phyloP scores from a whole-genome alignment of 2,113 vertebrate species.

The Sinocyclocheilus maitianheensis region DNA sequence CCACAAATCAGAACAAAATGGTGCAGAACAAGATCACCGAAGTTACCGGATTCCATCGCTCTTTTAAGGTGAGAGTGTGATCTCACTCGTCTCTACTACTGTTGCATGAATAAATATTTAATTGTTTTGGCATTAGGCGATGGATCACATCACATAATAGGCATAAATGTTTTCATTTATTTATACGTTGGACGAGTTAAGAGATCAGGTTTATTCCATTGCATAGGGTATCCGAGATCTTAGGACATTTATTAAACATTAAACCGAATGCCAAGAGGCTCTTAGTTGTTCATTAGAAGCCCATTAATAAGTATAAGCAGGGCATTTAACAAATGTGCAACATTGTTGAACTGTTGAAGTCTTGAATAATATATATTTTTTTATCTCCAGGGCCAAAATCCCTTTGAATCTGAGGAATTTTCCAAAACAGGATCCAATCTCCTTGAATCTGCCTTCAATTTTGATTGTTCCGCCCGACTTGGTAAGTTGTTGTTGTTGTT shows the following conservation, averaged over 20 bases:
- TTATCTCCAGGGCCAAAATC: constrained; percentile 85
- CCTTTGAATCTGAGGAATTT: constrained; percentile 89
- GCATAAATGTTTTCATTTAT: neutral
- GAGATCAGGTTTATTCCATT: neutral
- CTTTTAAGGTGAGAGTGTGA: constrained; percentile 82
- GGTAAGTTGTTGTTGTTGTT: constrained; percentile 74
- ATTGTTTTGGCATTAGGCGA: neutral
- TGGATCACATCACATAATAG: neutral
- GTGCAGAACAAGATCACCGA: constrained; percentile 91
- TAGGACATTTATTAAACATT: neutral
- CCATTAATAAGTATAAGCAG: neutral
- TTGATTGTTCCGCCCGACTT: constrained; percentile 85
- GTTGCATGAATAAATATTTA: neutral
- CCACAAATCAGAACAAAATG: constrained; percentile 76
- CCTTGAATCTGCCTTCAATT: constrained; percentile 85
- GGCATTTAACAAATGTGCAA: neutral
- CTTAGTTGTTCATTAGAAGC: neutral
- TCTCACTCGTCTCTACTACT: neutral
- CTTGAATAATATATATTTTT: neutral
- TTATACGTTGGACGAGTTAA: neutral
- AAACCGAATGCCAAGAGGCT: neutral
- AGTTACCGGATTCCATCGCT: constrained; percentile 88
- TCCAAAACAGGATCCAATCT: constrained; percentile 80
- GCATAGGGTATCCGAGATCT: neutral
- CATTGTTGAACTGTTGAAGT: neutral